phyloP scores from a whole-genome alignment of 2,888 invertebrate species.

The Eretmocerus hayati region DNA sequence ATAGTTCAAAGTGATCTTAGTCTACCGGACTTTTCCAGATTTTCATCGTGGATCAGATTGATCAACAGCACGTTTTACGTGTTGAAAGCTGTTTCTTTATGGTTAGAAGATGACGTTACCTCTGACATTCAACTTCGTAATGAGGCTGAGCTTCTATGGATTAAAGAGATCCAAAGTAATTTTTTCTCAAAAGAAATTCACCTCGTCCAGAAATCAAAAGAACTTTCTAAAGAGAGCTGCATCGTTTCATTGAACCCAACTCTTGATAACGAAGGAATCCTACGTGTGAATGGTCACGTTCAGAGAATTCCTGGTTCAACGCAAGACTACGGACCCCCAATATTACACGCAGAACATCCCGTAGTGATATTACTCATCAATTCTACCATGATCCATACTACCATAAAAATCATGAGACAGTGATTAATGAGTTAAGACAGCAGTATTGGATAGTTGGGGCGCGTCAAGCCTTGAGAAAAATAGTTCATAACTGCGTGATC shows the following conservation, averaged over 20 bases:
- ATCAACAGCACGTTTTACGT: background rate
- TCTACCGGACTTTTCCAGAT: background rate
- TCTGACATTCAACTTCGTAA: background rate
- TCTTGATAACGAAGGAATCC: background rate
- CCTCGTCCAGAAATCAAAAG: too few species aligned
- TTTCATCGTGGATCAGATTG: background rate
- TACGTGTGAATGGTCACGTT: background rate
- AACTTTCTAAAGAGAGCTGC: background rate
- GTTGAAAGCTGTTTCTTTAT: background rate
- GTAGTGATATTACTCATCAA: background rate
- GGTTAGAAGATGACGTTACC: background rate
- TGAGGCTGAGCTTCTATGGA: background rate
- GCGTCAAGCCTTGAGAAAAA: too few species aligned
- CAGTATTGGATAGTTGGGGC: too few species aligned
- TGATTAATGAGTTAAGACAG: slow-evolving; percentile 1
- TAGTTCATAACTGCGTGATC: too few species aligned
- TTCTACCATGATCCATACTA: background rate
- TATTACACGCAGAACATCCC: background rate
- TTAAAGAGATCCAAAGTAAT: background rate
- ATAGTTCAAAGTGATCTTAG: background rate
- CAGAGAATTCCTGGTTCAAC: background rate
- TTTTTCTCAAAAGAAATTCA: background rate
- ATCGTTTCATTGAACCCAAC: background rate
- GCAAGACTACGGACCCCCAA: background rate
- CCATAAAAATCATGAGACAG: too few species aligned